Conservation (phyloP, 2,113 vertebrate species). For the Alexandromys fortis region DNA sequence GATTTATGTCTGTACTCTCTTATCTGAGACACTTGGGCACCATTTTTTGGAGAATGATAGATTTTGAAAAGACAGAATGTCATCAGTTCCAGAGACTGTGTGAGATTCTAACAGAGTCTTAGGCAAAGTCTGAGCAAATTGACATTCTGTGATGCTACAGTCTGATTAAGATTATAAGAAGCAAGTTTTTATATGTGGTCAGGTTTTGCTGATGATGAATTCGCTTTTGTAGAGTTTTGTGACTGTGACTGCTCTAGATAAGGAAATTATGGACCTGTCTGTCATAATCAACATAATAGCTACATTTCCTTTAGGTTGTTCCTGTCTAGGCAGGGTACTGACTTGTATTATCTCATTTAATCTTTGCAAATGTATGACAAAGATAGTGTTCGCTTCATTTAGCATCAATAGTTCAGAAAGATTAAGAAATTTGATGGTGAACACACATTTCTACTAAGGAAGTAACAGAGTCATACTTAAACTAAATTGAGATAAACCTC, state of each 20-base stretch:
- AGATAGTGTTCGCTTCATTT: background rate
- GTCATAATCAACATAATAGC: background rate
- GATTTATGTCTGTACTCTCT: background rate
- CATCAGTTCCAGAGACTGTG: rapidly evolving
- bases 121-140: background rate
- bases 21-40: background rate
- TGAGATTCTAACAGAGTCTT: background rate
- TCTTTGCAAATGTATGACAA: background rate
- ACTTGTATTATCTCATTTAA: background rate
- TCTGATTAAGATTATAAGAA: background rate
- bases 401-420: background rate
- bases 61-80: background rate
- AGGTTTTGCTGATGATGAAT: background rate
- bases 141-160: background rate
- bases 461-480: background rate
- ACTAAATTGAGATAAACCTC: background rate
- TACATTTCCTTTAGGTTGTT: background rate
- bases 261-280: background rate
- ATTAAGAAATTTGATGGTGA: background rate
- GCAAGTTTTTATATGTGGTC: background rate
- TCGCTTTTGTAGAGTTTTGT: background rate
- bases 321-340: background rate
- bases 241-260: background rate
- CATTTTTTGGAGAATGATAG: background rate
- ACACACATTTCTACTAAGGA: background rate